phyloP scores from a whole-genome alignment of 1,140 invertebrate genomes.

The Drosophila punjabiensis region DNA sequence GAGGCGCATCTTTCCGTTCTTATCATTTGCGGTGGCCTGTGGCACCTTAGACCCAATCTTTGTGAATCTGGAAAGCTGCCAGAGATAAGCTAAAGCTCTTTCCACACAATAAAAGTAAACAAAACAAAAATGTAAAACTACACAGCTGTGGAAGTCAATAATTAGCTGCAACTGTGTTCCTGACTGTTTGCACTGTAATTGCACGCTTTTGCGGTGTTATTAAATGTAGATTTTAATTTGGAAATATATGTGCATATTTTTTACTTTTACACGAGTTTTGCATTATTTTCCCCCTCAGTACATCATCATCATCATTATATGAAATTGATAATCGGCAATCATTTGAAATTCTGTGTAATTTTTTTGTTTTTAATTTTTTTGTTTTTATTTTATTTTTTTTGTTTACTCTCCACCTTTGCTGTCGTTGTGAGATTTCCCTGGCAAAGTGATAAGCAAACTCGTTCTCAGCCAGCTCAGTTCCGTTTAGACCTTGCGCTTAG shows the following conservation, averaged over 20 bases:
- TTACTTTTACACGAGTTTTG: constrained; percentile 11
- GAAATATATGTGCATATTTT: not conserved
- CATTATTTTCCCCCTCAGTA: constrained; percentile 4
- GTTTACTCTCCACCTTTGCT: not conserved
- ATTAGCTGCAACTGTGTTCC: not conserved
- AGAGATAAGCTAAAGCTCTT: constrained; percentile 20
- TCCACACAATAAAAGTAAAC: not conserved
- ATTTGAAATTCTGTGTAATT: constrained; percentile 25
- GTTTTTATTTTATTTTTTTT: not conserved
- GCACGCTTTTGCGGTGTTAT: constrained; percentile 4
- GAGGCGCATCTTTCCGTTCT: constrained; percentile 9
- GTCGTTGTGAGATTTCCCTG: constrained; percentile 5
- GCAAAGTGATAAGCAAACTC: constrained; percentile 31
- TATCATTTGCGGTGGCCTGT: constrained; percentile 8
- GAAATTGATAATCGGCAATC: constrained; percentile 43
- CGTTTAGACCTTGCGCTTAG: constrained; percentile 33
- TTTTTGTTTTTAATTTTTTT: constrained; percentile 20
- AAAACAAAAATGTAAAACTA: not conserved
- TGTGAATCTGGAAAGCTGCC: constrained; percentile 17
- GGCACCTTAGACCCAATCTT: constrained; percentile 17
- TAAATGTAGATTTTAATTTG: constrained; percentile 28
- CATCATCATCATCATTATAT: constrained; percentile 10
- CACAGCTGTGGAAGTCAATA: not conserved
- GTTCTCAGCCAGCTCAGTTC: constrained; percentile 48
- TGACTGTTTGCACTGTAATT: not conserved